Evolutionary conservation across 1,140 invertebrate species (phyloP).

Genomic region (Cherax destructor): DNA sequence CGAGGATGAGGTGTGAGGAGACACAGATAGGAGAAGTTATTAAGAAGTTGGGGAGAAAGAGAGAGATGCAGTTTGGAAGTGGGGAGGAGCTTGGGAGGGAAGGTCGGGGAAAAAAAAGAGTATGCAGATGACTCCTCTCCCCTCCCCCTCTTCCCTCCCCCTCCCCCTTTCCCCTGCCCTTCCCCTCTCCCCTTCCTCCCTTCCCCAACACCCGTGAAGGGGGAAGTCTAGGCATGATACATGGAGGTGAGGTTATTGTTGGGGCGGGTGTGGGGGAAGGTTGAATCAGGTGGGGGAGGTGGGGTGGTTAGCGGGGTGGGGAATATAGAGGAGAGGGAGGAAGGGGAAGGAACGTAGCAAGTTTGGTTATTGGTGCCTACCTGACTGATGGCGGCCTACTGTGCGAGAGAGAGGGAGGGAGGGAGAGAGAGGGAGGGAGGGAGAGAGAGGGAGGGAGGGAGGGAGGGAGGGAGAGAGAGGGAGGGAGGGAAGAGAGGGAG

Average conservation of each 20-base stretch:
- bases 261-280: neutral
- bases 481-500: neutral
- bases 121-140: no score
- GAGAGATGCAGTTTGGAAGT: neutral
- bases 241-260: neutral
- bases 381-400: neutral
- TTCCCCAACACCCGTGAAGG: neutral
- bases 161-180: no score
- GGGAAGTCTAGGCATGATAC: no score
- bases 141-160: no score
- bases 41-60: neutral
- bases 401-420: no score
- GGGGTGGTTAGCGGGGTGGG: neutral
- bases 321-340: no score
- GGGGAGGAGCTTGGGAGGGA: neutral
- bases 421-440: no score
- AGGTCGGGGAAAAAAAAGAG: no score
- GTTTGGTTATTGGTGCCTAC: neutral
- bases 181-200: no score
- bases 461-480: neutral
- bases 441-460: neutral
- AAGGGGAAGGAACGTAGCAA: neutral
- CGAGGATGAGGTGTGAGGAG: neutral
- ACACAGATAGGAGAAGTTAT: neutral
- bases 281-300: no score